phyloP scores from a whole-genome alignment of 2,113 vertebrate genomes.

The Elgaria multicarinata region DNA sequence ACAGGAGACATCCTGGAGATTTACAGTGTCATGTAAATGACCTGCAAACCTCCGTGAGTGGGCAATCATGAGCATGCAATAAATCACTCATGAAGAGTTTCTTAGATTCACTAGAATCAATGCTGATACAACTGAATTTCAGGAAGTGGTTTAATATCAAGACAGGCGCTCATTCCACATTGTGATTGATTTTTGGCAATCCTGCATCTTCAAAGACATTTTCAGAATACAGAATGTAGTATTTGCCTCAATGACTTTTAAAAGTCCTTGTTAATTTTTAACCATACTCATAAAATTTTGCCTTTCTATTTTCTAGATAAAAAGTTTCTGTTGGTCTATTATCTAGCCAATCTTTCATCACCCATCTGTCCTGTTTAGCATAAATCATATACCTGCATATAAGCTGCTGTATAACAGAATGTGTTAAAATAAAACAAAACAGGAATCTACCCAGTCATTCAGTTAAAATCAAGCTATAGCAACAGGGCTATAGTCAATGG shows the following conservation, averaged over 20 bases:
- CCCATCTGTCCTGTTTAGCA: not conserved
- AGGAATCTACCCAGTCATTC: not conserved
- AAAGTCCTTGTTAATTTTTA: not conserved
- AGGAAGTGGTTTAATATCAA: not conserved
- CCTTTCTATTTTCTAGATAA: not conserved
- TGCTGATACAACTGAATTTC: not conserved
- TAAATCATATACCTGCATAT: not conserved
- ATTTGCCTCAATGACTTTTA: not conserved
- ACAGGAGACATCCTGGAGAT: no score
- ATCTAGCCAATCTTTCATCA: not conserved
- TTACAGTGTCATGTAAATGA: no score
- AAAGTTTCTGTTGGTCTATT: not conserved
- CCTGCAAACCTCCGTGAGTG: no score
- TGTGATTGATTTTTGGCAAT: not conserved
- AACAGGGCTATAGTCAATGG: not conserved
- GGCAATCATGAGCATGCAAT: no score
- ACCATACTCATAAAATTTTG: not conserved
- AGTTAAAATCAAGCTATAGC: not conserved
- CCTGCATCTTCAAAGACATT: not conserved
- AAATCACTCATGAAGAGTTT: no score
- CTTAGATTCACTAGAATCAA: not conserved
- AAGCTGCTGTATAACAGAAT: not conserved
- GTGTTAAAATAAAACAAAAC: not conserved
- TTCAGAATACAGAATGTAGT: not conserved
- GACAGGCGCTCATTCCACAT: not conserved